Base-by-base conservation (phyloP, 2,888 invertebrate genomes). In the Lysandra coridon region DNA sequence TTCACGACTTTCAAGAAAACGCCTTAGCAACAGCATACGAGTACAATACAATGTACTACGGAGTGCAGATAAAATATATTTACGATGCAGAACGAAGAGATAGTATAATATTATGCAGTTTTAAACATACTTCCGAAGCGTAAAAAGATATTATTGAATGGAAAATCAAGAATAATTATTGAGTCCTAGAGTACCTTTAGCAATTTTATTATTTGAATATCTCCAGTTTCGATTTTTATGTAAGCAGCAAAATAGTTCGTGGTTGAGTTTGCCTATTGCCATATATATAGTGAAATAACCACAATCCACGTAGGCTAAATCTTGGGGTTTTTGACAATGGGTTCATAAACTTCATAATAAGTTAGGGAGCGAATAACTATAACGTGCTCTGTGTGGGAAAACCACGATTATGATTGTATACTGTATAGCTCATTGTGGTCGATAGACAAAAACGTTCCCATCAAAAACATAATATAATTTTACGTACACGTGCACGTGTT, bases 1-100 rank as follows among this genome's bases (percentile, higher is more conserved):
- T 83, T 83, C 83, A 82, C 80, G 80, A 82, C 82, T 86, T 85
- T 86, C 85, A 81, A 87, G 87, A 88, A 86, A 83, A 84, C 82
- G 80, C 82, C 83, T 83, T 81, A 81, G 84, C 84, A 84, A 87
- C 84, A 83, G 85, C 84, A 85, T 85, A 84, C 84, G 84, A 79
- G 82, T 81, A 81, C 79, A 79, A 78, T 79, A 81, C 78, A 81
- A 80, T 81, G 83, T 83, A 78, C 81, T 83, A 78, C 81, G 81
- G 80, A 69, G 69, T 69, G 69, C 69, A 69, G 69, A 69, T 69
- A 69, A 69, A 69, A 69, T 69, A 14, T 69, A 69, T 33, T 69
- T 14, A 69, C 69, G 33, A 37, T 69, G 69, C 69, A 69, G 64
- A 64, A 12, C 64, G 64, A 64, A 64, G 10, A 64, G 12, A 1